Evolutionary conservation across 2,797 vertebrate genomes (phyloP).

Genomic region (Cygnus olor): DNA sequence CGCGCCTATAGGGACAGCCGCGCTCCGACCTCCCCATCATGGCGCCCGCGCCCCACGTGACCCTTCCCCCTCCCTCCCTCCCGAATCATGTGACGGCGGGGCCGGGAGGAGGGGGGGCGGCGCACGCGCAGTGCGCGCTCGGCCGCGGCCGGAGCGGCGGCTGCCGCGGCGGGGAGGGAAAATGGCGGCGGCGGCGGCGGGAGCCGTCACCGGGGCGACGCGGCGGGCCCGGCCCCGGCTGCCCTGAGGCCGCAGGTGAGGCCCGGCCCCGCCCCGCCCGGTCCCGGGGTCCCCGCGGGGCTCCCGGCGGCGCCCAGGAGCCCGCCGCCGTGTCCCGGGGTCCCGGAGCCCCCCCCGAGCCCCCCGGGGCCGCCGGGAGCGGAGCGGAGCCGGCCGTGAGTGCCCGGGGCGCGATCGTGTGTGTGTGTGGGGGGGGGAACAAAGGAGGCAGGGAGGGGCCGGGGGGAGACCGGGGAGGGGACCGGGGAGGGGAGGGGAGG

Average conservation of each 20-base stretch:
- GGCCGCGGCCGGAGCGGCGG: not conserved
- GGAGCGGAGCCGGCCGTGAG: too few relatives aligned
- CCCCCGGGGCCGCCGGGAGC: too few relatives aligned
- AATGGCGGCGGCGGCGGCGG: not conserved
- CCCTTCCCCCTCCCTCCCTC: not conserved
- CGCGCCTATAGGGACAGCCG: too few relatives aligned
- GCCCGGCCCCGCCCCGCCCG: not conserved
- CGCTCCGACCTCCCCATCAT: not conserved
- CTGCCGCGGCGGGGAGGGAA: not conserved
- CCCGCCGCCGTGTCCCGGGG: too few relatives aligned
- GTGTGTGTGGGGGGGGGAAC: too few relatives aligned
- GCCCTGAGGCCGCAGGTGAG: not conserved
- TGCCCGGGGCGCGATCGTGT: too few relatives aligned
- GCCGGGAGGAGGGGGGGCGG: not conserved
- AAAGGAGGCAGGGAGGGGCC: too few relatives aligned
- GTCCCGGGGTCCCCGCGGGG: not conserved
- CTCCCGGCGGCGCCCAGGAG: not conserved
- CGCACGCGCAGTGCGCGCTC: constrained; percentile 27
- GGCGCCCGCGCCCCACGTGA: not conserved
- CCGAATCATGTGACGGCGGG: not conserved
- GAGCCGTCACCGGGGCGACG: not conserved
- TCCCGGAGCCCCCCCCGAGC: too few relatives aligned
- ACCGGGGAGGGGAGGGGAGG: too few relatives aligned
- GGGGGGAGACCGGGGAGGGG: too few relatives aligned
- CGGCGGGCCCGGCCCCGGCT: not conserved